Evolutionary conservation across 2,797 vertebrate species (phyloP).

Genomic region (Heliangelus exortis): DNA sequence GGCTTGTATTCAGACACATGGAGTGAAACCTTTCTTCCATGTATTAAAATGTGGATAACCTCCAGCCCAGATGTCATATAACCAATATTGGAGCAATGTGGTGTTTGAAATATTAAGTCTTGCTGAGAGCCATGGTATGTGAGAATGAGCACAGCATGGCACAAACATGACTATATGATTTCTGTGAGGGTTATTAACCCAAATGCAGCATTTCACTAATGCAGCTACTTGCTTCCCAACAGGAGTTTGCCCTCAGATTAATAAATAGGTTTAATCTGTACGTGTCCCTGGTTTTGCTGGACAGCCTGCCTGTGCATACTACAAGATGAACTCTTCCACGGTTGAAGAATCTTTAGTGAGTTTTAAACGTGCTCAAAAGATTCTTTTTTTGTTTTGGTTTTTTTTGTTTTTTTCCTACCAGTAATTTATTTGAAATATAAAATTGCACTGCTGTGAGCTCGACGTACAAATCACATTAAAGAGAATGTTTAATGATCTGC

Average conservation of each 20-base stretch:
- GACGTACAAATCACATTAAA: constrained; percentile 1
- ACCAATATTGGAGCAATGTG: neutral
- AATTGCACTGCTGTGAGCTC: neutral
- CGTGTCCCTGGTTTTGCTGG: neutral
- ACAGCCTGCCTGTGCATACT: neutral
- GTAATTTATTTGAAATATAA: constrained; percentile 6
- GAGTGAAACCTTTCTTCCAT: neutral
- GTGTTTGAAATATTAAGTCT: constrained; percentile 12
- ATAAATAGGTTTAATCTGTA: constrained; percentile 36
- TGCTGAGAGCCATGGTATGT: neutral
- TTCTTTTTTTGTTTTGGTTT: neutral
- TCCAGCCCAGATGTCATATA: neutral
- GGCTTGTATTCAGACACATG: neutral
- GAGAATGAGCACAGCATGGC: constrained; percentile 33
- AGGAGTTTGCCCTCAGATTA: constrained; percentile 47
- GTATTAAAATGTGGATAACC: neutral
- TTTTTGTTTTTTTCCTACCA: neutral
- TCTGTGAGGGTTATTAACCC: constrained; percentile 18
- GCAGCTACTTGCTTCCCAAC: constrained; percentile 41
- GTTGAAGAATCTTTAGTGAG: neutral
- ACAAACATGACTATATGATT: neutral
- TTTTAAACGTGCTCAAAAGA: neutral
- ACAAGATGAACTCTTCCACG: neutral
- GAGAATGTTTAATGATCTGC: neutral
- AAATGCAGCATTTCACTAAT: constrained; percentile 17